Conservation (phyloP, 2,113 vertebrate species). For the Synodontis membranacea region DNA sequence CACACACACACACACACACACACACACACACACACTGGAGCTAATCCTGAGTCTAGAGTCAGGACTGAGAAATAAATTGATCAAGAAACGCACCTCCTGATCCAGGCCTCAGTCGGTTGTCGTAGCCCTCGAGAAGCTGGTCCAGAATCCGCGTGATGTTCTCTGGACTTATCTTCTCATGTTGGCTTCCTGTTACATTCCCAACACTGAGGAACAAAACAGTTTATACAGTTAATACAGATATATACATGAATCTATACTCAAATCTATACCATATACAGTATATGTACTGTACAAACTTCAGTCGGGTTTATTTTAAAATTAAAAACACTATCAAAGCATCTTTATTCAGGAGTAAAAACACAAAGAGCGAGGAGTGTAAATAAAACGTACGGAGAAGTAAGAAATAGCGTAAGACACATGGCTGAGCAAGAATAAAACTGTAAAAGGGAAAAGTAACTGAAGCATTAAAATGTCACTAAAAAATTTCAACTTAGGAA, state of each 20-base stretch:
- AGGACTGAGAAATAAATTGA: neutral
- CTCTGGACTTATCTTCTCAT: conserved; percentile 72
- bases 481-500: neutral
- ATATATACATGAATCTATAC: neutral
- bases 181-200: conserved; percentile 62
- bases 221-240: neutral
- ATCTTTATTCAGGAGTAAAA: neutral
- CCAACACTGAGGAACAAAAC: conserved; percentile 65
- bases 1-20: no score
- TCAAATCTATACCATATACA: neutral
- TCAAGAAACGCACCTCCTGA: conserved; percentile 77
- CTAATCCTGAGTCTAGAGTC: neutral
- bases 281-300: neutral
- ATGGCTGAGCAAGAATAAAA: neutral
- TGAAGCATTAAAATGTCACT: neutral
- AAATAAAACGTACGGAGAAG: neutral
- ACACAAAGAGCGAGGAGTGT: neutral
- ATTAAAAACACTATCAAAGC: neutral
- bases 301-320: neutral
- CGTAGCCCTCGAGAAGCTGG: conserved; percentile 88
- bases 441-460: neutral
- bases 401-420: neutral
- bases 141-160: conserved; percentile 89
- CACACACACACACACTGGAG: neutral
- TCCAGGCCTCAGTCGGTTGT: conserved; percentile 87